Evolutionary conservation across 1,140 invertebrate genomes (phyloP), one percentile per base, ranked within the genome.

Genomic region (Apis florea): DNA sequence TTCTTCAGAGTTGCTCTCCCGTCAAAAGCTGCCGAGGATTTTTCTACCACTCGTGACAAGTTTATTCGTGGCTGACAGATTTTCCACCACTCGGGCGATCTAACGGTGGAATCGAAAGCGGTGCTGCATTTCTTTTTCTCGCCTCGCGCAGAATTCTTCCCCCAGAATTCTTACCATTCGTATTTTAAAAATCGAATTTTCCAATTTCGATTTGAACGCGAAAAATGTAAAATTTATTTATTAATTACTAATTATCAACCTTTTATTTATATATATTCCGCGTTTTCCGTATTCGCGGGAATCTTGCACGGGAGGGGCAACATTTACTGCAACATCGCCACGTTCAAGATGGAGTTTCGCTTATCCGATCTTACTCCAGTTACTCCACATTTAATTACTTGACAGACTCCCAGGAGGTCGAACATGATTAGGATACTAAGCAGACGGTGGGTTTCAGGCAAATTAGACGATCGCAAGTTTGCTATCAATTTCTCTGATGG

Each of bases 381-480:
- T 75, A 74, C 56, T 40, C 12, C 49, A 40, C 64, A 54, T 81
- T 83, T 83, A 83, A 83, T 83, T 83, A 81, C 56, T 61, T 47
- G 64, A 17, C 53, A 63, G 58, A 79, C 31, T 80, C 77, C 49
- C 40, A 56, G 24, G 49, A 80, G 67, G 47, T 73, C 47, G 63
- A 54, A 53, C 56, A 64, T 68, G 64, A 69, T 75, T 81, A 53
- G 82, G 56, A 56, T 61, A 81, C 71, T 40, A 79, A 75, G 64
- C 40, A 61, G 56, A 56, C 51, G 51, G 63, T 8, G 21, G 51
- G 64, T 67, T 75, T 53, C 49, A 56, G 26, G 58, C 70, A 75
- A 83, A 83, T 83, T 75, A 81, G 78, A 70, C 58, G 63, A 83
- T 79, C 66, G 61, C 80, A 47, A 61, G 67, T 82, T 70, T 78